Evolutionary conservation across 2,113 vertebrate genomes (phyloP).

Genomic region (Puntigrus tetrazona): DNA sequence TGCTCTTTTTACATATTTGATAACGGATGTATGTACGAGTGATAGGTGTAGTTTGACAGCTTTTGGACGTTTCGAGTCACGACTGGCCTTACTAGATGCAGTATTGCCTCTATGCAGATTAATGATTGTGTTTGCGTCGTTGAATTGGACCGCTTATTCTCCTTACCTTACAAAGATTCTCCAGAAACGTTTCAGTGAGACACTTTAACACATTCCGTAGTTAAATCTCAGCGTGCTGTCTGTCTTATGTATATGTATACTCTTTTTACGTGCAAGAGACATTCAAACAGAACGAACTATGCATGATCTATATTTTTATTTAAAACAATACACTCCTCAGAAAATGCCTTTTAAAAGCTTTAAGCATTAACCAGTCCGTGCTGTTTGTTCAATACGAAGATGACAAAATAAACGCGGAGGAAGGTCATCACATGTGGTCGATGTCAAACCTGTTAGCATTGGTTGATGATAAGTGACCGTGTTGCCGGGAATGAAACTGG

Average conservation of each 20-base stretch:
- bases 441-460: not conserved
- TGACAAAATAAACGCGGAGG: not conserved
- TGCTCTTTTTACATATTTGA: constrained; percentile 56
- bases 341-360: constrained; percentile 43
- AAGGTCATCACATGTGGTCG: not conserved
- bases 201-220: constrained; percentile 66
- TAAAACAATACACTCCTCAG: constrained; percentile 50
- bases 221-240: constrained; percentile 76
- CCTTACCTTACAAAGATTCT: constrained; percentile 52
- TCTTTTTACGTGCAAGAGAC: constrained; percentile 73
- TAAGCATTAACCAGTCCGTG: constrained; percentile 18
- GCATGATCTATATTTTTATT: constrained; percentile 66
- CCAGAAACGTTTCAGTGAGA: constrained; percentile 63
- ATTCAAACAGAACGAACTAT: constrained; percentile 66
- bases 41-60: constrained; percentile 25
- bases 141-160: constrained; percentile 52
- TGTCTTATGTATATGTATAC: constrained; percentile 75
- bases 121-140: constrained; percentile 34
- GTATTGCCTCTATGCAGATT: constrained; percentile 49
- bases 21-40: constrained; percentile 19
- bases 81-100: constrained; percentile 40
- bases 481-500: constrained; percentile 48
- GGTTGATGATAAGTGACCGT: not conserved
- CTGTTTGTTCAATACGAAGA: not conserved
- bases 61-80: constrained; percentile 21